Evolutionary conservation across 2,888 invertebrate genomes (phyloP).

Genomic region (Acrocera orbiculus): DNA sequence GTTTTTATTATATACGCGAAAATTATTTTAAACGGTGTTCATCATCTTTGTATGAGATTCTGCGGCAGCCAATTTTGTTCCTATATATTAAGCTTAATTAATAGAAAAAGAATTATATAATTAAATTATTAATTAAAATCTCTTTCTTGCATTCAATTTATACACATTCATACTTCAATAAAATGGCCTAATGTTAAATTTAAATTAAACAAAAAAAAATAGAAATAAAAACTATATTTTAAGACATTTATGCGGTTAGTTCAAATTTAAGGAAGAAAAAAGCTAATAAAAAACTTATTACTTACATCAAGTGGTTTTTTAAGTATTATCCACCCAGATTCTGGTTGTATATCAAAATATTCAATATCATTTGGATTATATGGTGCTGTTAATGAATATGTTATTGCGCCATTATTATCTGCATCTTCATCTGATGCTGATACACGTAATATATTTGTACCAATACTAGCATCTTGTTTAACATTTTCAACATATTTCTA

Average conservation of each 20-base stretch:
- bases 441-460: conserved; percentile 82
- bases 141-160: not conserved
- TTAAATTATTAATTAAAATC: conserved; percentile 5
- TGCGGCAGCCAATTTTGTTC: conserved; percentile 14
- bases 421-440: conserved; percentile 96
- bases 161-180: not conserved
- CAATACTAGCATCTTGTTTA: conserved; percentile 90
- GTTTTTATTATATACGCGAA: too few species aligned
- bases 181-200: not conserved
- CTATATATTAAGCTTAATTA: not conserved
- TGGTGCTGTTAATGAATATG: conserved; percentile 78
- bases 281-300: conserved; percentile 29
- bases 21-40: too few species aligned
- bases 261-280: not conserved
- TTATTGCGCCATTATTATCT: conserved; percentile 89
- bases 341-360: conserved; percentile 91
- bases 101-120: not conserved
- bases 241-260: not conserved
- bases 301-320: conserved; percentile 94
- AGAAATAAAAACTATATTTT: conserved; percentile 1
- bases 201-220: conserved; percentile 11
- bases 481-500: conserved; percentile 96
- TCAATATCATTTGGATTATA: conserved; percentile 78
- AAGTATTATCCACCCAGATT: conserved; percentile 92
- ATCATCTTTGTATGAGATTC: conserved; percentile 10